These are phyloP conservation scores for Pelodytes ibericus DNA, from an alignment of 2,797 vertebrate species.

Conservation along the genomic window DNA sequence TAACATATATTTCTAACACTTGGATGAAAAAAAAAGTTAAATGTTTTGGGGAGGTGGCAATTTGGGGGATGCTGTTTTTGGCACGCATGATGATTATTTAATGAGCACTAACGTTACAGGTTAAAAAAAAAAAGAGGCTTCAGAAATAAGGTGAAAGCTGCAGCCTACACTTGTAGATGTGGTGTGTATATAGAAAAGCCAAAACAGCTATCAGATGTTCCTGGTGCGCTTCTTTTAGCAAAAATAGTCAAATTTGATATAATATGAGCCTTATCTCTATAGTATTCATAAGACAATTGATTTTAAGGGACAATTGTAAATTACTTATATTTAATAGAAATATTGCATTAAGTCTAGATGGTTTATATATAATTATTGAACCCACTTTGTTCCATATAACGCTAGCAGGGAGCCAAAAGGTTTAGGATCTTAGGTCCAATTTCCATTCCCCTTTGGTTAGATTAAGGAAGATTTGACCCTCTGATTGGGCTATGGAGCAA, in stretches of 20 bases:
- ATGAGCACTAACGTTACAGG: conserved; percentile 31
- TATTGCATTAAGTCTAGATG: no score
- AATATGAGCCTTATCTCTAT: background rate
- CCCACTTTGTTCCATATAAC: no score
- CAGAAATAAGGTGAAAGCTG: conserved; percentile 5
- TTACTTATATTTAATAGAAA: no score
- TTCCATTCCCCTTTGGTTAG: no score
- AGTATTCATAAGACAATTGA: no score
- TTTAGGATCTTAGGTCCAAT: no score
- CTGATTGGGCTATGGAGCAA: no score
- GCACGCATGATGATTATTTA: conserved; percentile 12
- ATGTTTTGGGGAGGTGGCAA: no score
- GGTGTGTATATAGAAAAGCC: background rate
- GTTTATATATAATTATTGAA: no score
- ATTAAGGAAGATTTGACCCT: no score
- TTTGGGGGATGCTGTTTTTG: conserved; percentile 16
- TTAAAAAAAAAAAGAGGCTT: conserved; percentile 2
- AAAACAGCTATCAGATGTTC: background rate
- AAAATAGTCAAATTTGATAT: background rate
- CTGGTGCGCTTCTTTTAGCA: conserved; percentile 16
- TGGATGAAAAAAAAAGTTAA: conserved; percentile 11
- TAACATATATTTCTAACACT: background rate
- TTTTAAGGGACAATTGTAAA: no score
- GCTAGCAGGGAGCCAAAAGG: no score
- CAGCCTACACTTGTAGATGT: conserved; percentile 28